Percentiles rank a stretch among this genome's conserved stretches.
phyloP scores from a whole-genome alignment of 2,797 vertebrate genomes.

The Takifugu rubripes region DNA sequence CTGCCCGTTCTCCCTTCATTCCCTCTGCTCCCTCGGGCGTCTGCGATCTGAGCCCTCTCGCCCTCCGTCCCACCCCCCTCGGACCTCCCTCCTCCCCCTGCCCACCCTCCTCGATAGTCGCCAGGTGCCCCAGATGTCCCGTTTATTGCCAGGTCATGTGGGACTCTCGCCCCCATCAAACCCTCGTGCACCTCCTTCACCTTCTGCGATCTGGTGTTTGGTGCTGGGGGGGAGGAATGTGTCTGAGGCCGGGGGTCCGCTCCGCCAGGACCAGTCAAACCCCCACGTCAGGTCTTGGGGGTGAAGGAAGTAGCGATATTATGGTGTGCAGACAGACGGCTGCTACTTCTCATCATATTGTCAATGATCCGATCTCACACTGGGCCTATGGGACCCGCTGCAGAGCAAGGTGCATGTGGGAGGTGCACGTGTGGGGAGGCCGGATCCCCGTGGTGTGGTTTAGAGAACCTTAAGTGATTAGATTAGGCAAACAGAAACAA shows the following conservation, averaged over 20 bases:
- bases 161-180: conserved; percentile 10
- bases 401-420: conserved; percentile 28
- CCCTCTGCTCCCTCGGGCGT: conserved; percentile 25
- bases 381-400: conserved; percentile 42
- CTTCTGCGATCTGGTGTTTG: conserved; percentile 11
- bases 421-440: conserved; percentile 14
- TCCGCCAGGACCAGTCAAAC: conserved; percentile 27
- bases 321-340: conserved; percentile 62
- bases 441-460: conserved; percentile 39
- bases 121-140: conserved; percentile 29
- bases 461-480: conserved; percentile 42
- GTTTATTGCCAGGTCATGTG: conserved; percentile 17
- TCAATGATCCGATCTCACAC: conserved; percentile 54
- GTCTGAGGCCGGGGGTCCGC: conserved; percentile 24
- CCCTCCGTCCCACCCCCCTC: conserved; percentile 5
- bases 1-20: conserved; percentile 15
- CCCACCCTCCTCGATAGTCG: conserved; percentile 24
- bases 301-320: conserved; percentile 51
- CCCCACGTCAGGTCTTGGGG: conserved; percentile 26
- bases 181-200: conserved; percentile 5
- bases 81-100: conserved; percentile 4
- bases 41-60: conserved; percentile 8
- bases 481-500: conserved; percentile 44
- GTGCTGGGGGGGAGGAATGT: conserved; percentile 29
- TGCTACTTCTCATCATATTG: conserved; percentile 66